phyloP scores from a whole-genome alignment of 2,888 invertebrate species.

The Leucophenga montana region DNA sequence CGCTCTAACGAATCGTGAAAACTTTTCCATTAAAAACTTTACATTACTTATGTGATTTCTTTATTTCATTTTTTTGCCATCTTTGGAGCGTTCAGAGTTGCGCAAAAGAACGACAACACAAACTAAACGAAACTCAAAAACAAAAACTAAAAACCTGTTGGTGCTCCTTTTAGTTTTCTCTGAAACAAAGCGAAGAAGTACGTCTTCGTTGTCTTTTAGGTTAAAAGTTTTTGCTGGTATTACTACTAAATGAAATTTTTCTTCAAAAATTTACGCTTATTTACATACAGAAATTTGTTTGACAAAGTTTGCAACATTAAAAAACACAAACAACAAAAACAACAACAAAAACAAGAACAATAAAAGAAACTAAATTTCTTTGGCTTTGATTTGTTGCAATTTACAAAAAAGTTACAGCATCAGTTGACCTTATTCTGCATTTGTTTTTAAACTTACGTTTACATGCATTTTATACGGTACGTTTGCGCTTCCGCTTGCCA shows the following conservation, averaged over 20 bases:
- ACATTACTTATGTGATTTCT: constrained; percentile 15
- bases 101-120: too few species aligned
- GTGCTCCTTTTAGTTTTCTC: background rate
- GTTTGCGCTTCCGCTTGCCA: too few species aligned
- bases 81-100: too few species aligned
- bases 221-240: constrained; percentile 4
- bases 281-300: constrained; percentile 23
- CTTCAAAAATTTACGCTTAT: constrained; percentile 29
- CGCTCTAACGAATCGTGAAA: constrained; percentile 38
- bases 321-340: too few species aligned
- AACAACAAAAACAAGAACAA: too few species aligned
- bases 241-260: constrained; percentile 13
- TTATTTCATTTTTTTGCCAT: background rate
- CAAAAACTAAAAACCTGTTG: background rate
- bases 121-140: background rate
- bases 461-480: background rate
- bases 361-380: background rate
- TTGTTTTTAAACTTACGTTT: background rate
- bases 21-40: constrained; percentile 44
- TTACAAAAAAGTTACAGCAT: background rate
- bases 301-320: too few species aligned
- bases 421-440: too few species aligned
- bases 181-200: background rate
- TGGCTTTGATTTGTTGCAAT: background rate
- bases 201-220: background rate